These are phyloP conservation scores for Leptinotarsa texana DNA, from an alignment of 1,140 invertebrate species.

Conservation along the genomic window DNA sequence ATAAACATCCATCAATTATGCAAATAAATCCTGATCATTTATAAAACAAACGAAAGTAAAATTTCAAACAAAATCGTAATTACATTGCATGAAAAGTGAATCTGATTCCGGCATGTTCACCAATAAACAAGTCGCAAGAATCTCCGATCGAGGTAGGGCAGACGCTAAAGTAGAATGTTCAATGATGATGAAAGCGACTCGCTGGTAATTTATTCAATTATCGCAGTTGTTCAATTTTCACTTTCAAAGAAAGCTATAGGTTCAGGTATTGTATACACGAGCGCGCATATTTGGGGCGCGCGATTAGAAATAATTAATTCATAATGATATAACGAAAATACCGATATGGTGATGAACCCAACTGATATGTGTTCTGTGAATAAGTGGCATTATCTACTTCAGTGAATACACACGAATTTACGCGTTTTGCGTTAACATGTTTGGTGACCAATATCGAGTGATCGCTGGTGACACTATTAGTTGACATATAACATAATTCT, in stretches of 20 bases:
- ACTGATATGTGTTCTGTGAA: too few species aligned
- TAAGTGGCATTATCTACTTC: too few species aligned
- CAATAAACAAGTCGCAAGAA: not conserved
- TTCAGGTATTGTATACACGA: not conserved
- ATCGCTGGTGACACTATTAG: too few species aligned
- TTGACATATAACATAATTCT: too few species aligned
- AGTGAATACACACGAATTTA: too few species aligned
- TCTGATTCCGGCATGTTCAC: not conserved
- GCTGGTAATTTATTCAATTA: not conserved
- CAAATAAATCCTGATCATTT: not conserved
- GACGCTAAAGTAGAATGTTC: not conserved
- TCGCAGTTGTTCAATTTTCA: not conserved
- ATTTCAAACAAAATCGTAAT: not conserved
- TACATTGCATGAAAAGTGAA: not conserved
- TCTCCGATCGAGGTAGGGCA: not conserved
- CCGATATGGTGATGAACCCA: too few species aligned
- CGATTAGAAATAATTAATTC: too few species aligned
- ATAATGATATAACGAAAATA: too few species aligned
- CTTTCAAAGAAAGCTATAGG: not conserved
- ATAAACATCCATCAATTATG: not conserved
- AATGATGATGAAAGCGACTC: not conserved
- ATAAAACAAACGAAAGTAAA: conserved; percentile 6
- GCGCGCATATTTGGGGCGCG: too few species aligned
- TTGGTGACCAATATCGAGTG: too few species aligned
- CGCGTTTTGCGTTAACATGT: too few species aligned